Conservation (phyloP, 53 echinoderm and acorn worm genomes). For the Apostichopus leukothele region DNA sequence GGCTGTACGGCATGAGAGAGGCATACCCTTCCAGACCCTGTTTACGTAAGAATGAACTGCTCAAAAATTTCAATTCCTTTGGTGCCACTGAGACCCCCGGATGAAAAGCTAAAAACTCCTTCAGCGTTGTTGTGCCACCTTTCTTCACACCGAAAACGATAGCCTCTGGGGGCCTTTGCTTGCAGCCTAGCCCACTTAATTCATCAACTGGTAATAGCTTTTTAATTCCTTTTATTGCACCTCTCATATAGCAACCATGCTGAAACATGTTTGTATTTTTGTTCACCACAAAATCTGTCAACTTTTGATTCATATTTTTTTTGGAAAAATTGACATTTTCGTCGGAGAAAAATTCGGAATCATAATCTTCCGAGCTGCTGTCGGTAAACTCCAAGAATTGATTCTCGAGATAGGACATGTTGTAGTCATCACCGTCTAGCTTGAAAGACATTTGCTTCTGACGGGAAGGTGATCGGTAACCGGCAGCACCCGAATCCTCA, state of each 20-base stretch:
- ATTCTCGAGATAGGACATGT: slow-evolving; percentile 11
- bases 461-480: not conserved
- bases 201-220: slow-evolving; percentile 36
- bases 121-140: slow-evolving; percentile 82
- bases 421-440: not conserved
- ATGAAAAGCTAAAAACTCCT: slow-evolving; percentile 80
- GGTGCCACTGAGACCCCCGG: slow-evolving; percentile 75
- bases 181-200: slow-evolving; percentile 54
- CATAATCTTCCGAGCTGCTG: not conserved
- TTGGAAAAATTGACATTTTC: not conserved
- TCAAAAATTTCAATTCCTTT: slow-evolving; percentile 73
- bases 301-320: not conserved
- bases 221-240: not conserved
- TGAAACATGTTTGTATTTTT: slow-evolving; percentile 13
- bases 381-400: not conserved
- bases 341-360: not conserved
- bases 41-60: slow-evolving; percentile 31
- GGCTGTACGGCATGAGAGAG: slow-evolving; percentile 69
- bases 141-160: slow-evolving; percentile 85
- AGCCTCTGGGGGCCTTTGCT: slow-evolving; percentile 64
- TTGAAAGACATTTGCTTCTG: not conserved
- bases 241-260: slow-evolving; percentile 56
- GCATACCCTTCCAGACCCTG: slow-evolving; percentile 64
- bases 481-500: not conserved
- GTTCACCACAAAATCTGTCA: not conserved